Conservation (phyloP, 1,140 invertebrate species). For the Drosophila pseudoananassae region DNA sequence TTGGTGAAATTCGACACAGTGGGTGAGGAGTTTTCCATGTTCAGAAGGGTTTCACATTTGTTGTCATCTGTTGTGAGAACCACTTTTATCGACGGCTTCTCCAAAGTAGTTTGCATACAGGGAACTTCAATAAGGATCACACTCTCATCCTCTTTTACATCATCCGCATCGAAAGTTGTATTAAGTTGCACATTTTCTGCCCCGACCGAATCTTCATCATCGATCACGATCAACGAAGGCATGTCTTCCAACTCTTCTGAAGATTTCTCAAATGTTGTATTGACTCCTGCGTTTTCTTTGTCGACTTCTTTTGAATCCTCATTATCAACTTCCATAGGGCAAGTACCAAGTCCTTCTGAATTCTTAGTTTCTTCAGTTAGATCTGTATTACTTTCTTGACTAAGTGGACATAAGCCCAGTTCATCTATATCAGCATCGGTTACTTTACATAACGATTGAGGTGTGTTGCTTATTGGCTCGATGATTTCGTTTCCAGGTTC, state of each 20-base stretch:
- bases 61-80: slow-evolving; percentile 38
- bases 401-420: slow-evolving; percentile 37
- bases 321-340: not conserved
- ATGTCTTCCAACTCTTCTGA: slow-evolving; percentile 34
- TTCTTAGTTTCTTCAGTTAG: not conserved
- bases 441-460: not conserved
- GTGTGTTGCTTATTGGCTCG: not conserved
- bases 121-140: slow-evolving; percentile 13
- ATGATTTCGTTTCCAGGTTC: not conserved
- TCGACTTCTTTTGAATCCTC: not conserved
- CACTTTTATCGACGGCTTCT: slow-evolving; percentile 35
- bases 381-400: not conserved
- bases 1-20: not conserved
- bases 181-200: slow-evolving; percentile 20
- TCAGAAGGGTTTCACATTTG: slow-evolving; percentile 22
- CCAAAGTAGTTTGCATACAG: slow-evolving; percentile 5
- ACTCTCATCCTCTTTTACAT: not conserved
- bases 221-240: slow-evolving; percentile 40
- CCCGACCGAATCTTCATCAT: slow-evolving; percentile 38
- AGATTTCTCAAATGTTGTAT: not conserved
- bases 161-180: slow-evolving; percentile 51
- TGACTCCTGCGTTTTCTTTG: not conserved
- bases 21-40: not conserved
- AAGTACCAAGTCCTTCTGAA: not conserved
- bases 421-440: slow-evolving; percentile 37